phyloP scores from a whole-genome alignment of 2,888 invertebrate species.

The Chrysomela aeneicollis region DNA sequence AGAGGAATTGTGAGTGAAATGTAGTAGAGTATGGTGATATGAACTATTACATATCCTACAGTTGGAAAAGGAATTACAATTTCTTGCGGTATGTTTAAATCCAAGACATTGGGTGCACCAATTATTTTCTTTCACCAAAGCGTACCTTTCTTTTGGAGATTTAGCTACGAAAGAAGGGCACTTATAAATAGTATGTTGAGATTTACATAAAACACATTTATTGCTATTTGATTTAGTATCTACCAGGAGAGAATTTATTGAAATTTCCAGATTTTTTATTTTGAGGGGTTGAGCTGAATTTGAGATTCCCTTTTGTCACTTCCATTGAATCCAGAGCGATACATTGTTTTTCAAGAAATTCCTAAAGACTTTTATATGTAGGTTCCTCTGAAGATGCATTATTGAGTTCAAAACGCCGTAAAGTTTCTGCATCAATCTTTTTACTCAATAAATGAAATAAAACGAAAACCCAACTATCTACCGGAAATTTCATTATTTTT shows the following conservation, averaged over 20 bases:
- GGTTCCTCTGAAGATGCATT: background rate
- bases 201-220: background rate
- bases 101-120: conserved; percentile 8
- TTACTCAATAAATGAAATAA: conserved; percentile 14
- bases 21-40: conserved; percentile 8
- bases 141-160: background rate
- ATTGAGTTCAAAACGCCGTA: background rate
- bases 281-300: background rate
- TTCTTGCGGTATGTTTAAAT: background rate
- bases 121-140: conserved; percentile 7
- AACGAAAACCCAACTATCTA: conserved; percentile 11
- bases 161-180: background rate
- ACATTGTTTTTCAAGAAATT: background rate
- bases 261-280: background rate
- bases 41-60: background rate
- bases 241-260: background rate
- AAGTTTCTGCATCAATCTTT: conserved; percentile 10
- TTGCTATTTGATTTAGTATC: background rate
- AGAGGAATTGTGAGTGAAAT: background rate
- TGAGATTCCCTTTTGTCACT: background rate
- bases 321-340: background rate
- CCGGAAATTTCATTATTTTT: background rate
- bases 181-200: conserved; percentile 6
- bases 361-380: background rate
- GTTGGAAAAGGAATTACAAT: background rate